Conservation (phyloP, 2,888 invertebrate species). For the Papilio demoleus region DNA sequence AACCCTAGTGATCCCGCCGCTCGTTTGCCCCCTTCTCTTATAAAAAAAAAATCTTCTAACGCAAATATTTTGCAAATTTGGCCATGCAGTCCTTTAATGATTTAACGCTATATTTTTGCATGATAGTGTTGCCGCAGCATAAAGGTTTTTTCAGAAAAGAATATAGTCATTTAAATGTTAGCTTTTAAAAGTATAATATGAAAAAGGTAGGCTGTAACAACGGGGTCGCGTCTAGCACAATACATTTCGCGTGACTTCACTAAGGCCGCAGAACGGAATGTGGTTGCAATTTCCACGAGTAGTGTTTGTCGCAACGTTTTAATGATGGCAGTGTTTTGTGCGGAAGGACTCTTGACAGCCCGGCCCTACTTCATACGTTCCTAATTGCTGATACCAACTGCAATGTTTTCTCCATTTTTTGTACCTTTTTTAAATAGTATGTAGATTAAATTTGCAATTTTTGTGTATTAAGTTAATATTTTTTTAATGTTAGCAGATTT, state of each 20-base stretch:
- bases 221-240: background rate
- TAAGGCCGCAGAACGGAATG: slow-evolving; percentile 2
- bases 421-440: background rate
- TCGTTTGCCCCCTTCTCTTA: too few species aligned
- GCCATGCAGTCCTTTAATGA: too few species aligned
- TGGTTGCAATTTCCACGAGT: slow-evolving; percentile 27
- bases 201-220: background rate
- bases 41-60: too few species aligned
- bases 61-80: too few species aligned
- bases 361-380: slow-evolving; percentile 15
- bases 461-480: too few species aligned
- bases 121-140: too few species aligned
- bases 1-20: too few species aligned
- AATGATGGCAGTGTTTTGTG: slow-evolving; percentile 33
- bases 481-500: too few species aligned
- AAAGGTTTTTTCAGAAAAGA: too few species aligned
- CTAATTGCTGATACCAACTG: slow-evolving; percentile 23
- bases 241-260: slow-evolving; percentile 13
- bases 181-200: background rate
- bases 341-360: slow-evolving; percentile 26
- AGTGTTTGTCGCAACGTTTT: slow-evolving; percentile 28
- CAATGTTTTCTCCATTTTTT: slow-evolving; percentile 3
- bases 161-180: background rate
- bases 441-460: too few species aligned
- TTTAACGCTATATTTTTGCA: too few species aligned